Evolutionary conservation across 2,888 invertebrate genomes (phyloP), one percentile per base, ranked within the genome.

Genomic region (Sarcophaga caerulescens): DNA sequence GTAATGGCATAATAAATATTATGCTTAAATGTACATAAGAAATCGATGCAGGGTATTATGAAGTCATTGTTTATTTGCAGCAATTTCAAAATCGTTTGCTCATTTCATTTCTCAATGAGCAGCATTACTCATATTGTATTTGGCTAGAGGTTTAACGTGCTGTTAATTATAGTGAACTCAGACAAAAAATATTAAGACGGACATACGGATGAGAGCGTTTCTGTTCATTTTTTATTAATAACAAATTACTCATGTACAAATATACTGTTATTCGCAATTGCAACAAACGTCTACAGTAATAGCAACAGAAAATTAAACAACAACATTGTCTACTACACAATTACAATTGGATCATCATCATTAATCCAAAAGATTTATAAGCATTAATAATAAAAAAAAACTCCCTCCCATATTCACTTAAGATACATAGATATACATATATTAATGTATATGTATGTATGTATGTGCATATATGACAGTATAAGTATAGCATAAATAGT

Each of bases 201-300:
- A 80, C 79, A 63, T 76, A 80, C 73, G 79, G 82, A 76, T 83
- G 85, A 83, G 82, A 85, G 71, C 75, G 12, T 73, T 52, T 73
- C 73, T 75, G 75, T 71, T 81, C 68, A 65, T 57, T 73, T 35
- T 81, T 77, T 81, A 78, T 74, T 69, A 85, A 77, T 62, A 81
- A 81, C 63, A 69, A 71, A 81, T 74, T 69, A 57, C 11, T 75
- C 57, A 60, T 69, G 47, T 65, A 70, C 68, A 77, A 68, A 66
- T 78, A 52, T 75, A 60, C 69, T 66, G 45, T 52, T 68, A 77
- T 71, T 80, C 52, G 14, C 60, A 70, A 69, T 62, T 63, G 14
- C 25, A 68, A 66, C 19, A 35, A 35, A 35, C 35, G 10, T 8
- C 35, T 8, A 35, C 35, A 35, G 14, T 57, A 70, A 69, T 35